Conservation (phyloP, 2,113 vertebrate species). For the Hiodon alosoides region DNA sequence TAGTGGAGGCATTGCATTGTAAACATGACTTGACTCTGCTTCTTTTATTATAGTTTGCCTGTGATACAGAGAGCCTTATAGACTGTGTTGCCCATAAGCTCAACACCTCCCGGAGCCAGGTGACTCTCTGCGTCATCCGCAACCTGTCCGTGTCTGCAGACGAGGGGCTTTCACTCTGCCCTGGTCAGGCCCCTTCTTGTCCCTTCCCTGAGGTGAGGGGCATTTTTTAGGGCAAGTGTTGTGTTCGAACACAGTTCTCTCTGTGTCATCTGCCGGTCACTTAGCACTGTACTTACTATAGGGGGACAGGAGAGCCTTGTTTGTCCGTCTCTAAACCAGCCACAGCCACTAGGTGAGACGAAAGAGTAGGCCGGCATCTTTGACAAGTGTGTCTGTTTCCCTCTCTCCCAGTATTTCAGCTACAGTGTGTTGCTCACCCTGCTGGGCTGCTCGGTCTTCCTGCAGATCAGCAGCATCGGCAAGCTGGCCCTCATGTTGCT, state of each 20-base stretch:
- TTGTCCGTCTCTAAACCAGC: too few species aligned
- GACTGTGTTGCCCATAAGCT: slow-evolving; percentile 73
- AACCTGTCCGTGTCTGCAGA: slow-evolving; percentile 76
- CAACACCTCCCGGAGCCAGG: slow-evolving; percentile 67
- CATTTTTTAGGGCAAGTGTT: too few species aligned
- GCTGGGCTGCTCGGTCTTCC: slow-evolving; percentile 91
- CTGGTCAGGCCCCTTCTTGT: slow-evolving; percentile 67
- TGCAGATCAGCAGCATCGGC: slow-evolving; percentile 94
- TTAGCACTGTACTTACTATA: neutral
- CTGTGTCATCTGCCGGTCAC: neutral
- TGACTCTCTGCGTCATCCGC: slow-evolving; percentile 79
- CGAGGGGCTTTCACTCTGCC: slow-evolving; percentile 68
- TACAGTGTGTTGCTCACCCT: slow-evolving; percentile 88
- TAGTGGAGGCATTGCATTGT: too few species aligned
- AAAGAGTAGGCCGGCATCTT: too few species aligned
- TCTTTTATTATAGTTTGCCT: slow-evolving; percentile 73
- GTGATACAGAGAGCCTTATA: slow-evolving; percentile 71
- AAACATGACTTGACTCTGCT: neutral
- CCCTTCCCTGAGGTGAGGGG: slow-evolving; percentile 83
- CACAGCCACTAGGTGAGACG: too few species aligned
- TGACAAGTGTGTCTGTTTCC: neutral
- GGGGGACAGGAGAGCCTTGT: too few species aligned
- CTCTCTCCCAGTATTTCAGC: slow-evolving; percentile 78
- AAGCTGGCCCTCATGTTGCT: slow-evolving; percentile 86
- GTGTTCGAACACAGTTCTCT: too few species aligned